Evolutionary conservation across 2,888 invertebrate genomes (phyloP).

Genomic region (Pseudanteris insignis): DNA sequence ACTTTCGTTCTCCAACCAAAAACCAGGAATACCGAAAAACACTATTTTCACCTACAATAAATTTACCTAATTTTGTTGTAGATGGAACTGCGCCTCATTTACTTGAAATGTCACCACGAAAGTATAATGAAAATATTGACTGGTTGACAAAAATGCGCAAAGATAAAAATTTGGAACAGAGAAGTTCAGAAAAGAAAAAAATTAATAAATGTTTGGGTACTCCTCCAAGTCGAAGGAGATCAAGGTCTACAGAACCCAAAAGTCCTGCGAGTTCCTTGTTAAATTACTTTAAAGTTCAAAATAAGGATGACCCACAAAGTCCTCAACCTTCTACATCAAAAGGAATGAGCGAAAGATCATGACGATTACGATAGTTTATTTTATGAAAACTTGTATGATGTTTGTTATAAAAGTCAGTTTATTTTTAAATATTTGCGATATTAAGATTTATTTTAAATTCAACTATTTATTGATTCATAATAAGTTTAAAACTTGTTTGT

Average conservation of each 20-base stretch:
- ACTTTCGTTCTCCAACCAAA: conserved; percentile 50
- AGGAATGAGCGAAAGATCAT: no score
- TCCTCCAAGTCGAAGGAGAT: conserved; percentile 24
- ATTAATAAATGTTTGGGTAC: conserved; percentile 7
- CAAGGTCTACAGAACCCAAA: conserved; percentile 29
- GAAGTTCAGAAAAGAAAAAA: conserved; percentile 25
- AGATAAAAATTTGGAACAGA: conserved; percentile 66
- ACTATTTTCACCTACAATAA: conserved; percentile 71
- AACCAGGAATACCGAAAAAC: conserved; percentile 1
- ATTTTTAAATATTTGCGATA: neutral
- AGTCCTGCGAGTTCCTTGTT: conserved; percentile 36
- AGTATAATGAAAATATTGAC: conserved; percentile 73
- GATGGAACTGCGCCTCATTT: conserved; percentile 83
- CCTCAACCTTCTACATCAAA: conserved; percentile 31
- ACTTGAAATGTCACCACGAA: conserved; percentile 75
- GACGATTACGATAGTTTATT: no score
- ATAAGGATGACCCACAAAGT: conserved; percentile 20
- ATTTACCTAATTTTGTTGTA: conserved; percentile 80
- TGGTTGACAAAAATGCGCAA: conserved; percentile 77
- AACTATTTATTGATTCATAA: neutral
- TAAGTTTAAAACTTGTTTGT: no score
- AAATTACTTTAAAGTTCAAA: conserved; percentile 35
- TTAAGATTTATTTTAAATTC: neutral
- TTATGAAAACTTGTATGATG: neutral
- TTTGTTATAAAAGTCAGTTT: no score